Evolutionary conservation across 2,888 invertebrate genomes (phyloP), one percentile per base, ranked within the genome.

Genomic region (Terebella lapidaria): DNA sequence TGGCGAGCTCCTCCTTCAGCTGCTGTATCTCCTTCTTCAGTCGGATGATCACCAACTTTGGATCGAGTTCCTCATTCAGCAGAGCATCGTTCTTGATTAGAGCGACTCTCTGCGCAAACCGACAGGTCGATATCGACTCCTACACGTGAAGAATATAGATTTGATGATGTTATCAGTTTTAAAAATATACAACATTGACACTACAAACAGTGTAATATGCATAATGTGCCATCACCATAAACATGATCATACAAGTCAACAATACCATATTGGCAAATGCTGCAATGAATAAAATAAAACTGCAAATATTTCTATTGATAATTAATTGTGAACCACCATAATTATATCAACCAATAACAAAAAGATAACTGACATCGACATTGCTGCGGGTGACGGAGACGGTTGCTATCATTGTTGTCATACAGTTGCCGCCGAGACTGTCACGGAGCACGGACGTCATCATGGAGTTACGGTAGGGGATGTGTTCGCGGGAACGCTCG

Each of bases 341-440:
- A n/a, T n/a, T n/a, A n/a, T n/a, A n/a, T n/a, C n/a, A n/a, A n/a
- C n/a, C n/a, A n/a, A n/a, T n/a, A n/a, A n/a, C n/a, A 35, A 35
- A 35, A 35, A 35, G 10, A n/a, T 29, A 5, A 67, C 74, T 69
- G 65, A 80, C 79, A 66, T 79, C 79, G 49, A 80, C 60, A 67
- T 80, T 81, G 57, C 68, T 71, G 63, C 71, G 74, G 47, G 81
- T 80, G 45, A 75, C 67, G n/a, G 80, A 77, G 62, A 77, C 75
- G 5, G 79, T 81, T 30, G 81, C 81, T 47, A 81, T 80, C 81
- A 81, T 81, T 20, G 79, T 78, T 2, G 81, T 81, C 80, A 81
- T 79, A 64, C 80, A 81, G 71, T 81, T 81, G 2, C 81, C 81
- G 3, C 81, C 81, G 4, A 81, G 70, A 66, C 80, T 80, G 71